Conservation (phyloP, 53 echinoderm and acorn worm genomes). For the Arbacia lixula region DNA sequence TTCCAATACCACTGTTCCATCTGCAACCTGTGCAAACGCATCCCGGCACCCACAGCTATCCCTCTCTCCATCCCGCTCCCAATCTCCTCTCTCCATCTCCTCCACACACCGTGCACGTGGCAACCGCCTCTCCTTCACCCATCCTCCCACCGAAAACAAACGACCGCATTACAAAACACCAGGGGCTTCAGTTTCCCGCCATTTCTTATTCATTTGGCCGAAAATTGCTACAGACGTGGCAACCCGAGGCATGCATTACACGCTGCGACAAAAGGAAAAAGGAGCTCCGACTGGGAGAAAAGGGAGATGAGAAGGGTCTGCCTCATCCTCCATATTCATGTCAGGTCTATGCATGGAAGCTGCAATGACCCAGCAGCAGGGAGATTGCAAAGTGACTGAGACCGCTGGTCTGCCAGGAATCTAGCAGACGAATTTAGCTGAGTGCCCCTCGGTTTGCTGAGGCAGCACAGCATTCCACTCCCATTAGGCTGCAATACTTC, state of each 20-base stretch:
- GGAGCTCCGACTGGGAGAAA: no score
- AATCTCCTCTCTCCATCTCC: background rate
- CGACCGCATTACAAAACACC: conserved; percentile 48
- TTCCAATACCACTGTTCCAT: conserved; percentile 28
- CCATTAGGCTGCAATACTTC: conserved; percentile 18
- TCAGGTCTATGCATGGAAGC: no score
- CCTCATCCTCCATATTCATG: no score
- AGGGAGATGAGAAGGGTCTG: no score
- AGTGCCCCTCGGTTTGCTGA: conserved; percentile 16
- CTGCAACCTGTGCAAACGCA: conserved; percentile 51
- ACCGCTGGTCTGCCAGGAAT: no score
- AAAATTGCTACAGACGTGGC: conserved; percentile 42
- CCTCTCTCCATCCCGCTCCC: background rate
- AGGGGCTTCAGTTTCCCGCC: conserved; percentile 10
- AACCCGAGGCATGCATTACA: conserved; percentile 22
- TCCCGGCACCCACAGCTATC: background rate
- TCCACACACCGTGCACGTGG: conserved; percentile 18
- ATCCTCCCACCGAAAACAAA: conserved; percentile 24
- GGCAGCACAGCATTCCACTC: conserved; percentile 23
- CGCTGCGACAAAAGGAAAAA: no score
- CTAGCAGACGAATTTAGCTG: no score
- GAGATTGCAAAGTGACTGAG: no score
- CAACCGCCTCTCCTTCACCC: no score
- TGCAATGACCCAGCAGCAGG: no score
- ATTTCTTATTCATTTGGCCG: conserved; percentile 38